Conservation (phyloP, 2,797 vertebrate genomes). For the Diceros bicornis region DNA sequence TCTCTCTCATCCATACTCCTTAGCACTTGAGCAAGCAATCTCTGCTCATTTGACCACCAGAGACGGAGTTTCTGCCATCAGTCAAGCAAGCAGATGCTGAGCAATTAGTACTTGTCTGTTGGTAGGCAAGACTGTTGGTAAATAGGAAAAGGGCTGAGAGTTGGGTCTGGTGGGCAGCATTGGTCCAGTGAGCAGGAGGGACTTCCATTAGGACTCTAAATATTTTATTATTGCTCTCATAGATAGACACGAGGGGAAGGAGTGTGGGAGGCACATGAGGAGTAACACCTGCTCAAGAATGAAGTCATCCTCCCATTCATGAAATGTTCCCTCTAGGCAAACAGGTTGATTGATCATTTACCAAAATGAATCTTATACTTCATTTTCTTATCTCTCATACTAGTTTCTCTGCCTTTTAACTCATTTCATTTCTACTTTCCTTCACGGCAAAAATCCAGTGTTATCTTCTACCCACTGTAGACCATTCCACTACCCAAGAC, state of each 20-base stretch:
- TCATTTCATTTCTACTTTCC: background rate
- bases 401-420: background rate
- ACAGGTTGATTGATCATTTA: background rate
- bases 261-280: background rate
- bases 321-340: background rate
- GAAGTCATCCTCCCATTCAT: background rate
- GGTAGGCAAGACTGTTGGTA: background rate
- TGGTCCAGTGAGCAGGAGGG: background rate
- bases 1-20: background rate
- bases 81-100: background rate
- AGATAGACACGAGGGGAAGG: background rate
- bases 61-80: background rate
- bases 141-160: background rate
- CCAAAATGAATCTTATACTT: background rate
- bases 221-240: background rate
- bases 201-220: background rate
- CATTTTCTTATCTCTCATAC: background rate
- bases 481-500: background rate
- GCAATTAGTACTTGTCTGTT: background rate
- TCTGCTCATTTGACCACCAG: background rate
- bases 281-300: background rate
- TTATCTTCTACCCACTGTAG: background rate
- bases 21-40: background rate
- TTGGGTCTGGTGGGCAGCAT: background rate
- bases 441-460: background rate